Base-by-base conservation (phyloP, 2,797 vertebrate genomes). In the Rallus crepitans region DNA sequence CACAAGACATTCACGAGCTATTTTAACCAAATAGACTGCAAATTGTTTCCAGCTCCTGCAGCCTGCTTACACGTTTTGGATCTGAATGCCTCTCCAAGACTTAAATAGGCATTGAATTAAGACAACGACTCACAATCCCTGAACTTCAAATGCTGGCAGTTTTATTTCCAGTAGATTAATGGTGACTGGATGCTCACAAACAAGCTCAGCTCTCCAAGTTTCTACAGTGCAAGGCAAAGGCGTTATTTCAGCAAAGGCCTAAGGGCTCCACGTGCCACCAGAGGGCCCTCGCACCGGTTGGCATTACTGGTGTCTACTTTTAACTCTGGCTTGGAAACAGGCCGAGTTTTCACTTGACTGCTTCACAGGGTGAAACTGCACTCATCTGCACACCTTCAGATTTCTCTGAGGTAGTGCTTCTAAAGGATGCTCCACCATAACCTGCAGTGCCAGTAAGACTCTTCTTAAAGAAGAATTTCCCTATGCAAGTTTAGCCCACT, bases 241-340 rank as follows among this genome's bases (percentile, higher is more conserved):
- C 6, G 2, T 5, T 15, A 52, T 15, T 71, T 25, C 42, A 33
- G n/a, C 5, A 5, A 7, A 35, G 71, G 27, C 53, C 73, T 25
- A 16, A 1, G 53, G 66, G 52, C 18, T 85, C 68, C 28, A 5
- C 12, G 19, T 7, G 88, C 96, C 95, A 68, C 97, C 83, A 97
- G 97, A 93, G 97, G 98, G 96, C 97, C 78, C 95, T 75, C 71
- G 9, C 92, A 80, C 66, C 76, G 84, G 92, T 27, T 48, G 48
- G 21, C 82, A 84, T 88, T 93, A 24, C 42, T 42, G 27, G 11
- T 2, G 10, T 33, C 72, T 8, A 39, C 40, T 82, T 66, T 33
- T 5, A 60, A 45, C 57, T 40, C 82, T 2, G 39, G 23, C 48
- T 76, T 59, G 45, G 37, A 28, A 57, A 45, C 13, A 87, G 21